phyloP scores from a whole-genome alignment of 2,113 vertebrate genomes.

The Austrofundulus limnaeus region DNA sequence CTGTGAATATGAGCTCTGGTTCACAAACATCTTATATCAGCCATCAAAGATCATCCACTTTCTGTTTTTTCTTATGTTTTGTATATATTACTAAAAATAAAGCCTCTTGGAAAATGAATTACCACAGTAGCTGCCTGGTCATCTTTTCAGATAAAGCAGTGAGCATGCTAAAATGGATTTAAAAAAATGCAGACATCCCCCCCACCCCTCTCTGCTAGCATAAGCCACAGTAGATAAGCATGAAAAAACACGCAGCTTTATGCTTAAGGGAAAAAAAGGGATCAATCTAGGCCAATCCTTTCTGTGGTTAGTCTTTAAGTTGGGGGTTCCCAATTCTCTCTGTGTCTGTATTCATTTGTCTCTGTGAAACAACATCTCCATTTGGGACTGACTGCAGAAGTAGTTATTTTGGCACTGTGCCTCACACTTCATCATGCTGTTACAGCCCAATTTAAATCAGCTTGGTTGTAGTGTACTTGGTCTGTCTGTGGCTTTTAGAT shows the following conservation, averaged over 20 bases:
- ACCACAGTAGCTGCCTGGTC: slow-evolving; percentile 12
- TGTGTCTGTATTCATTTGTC: slow-evolving; percentile 40
- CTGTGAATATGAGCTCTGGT: neutral
- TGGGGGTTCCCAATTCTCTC: slow-evolving; percentile 30
- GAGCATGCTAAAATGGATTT: neutral
- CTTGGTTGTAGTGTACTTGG: slow-evolving; percentile 15
- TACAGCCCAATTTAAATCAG: slow-evolving; percentile 32
- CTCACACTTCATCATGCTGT: slow-evolving; percentile 32
- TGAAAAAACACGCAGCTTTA: slow-evolving; percentile 24
- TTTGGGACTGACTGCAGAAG: slow-evolving; percentile 29
- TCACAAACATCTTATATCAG: neutral
- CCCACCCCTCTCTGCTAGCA: slow-evolving; percentile 6
- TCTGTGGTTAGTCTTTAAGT: slow-evolving; percentile 33
- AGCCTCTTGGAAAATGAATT: slow-evolving; percentile 5
- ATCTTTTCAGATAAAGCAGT: slow-evolving; percentile 12
- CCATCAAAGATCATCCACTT: neutral
- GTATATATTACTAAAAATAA: slow-evolving; percentile 8
- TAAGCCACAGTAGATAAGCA: slow-evolving; percentile 10
- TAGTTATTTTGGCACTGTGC: slow-evolving; percentile 36
- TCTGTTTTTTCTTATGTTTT: neutral
- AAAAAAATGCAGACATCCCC: neutral
- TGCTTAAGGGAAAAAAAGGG: slow-evolving; percentile 8
- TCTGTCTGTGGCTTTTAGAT: slow-evolving; percentile 35
- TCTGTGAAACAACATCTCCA: slow-evolving; percentile 29
- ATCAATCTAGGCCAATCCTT: slow-evolving; percentile 25